Conservation (phyloP, 2,113 vertebrate genomes). For the Hemiscyllium ocellatum region DNA sequence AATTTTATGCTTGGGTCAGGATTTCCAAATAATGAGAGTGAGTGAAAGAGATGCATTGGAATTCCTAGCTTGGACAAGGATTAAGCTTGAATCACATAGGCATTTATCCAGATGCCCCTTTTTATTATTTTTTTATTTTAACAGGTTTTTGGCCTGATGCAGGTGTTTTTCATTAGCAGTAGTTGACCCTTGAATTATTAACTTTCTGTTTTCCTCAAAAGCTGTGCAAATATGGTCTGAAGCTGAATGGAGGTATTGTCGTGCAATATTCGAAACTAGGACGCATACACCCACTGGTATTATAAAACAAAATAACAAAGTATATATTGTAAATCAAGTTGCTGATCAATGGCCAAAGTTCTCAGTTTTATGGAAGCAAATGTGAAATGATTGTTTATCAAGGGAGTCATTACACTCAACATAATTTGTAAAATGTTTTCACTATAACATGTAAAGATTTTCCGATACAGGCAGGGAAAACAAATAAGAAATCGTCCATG, state of each 20-base stretch:
- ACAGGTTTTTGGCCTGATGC: conserved; percentile 42
- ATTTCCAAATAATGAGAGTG: conserved; percentile 24
- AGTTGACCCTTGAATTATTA: conserved; percentile 57
- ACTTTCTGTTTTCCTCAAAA: conserved; percentile 46
- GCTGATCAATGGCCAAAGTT: conserved; percentile 26
- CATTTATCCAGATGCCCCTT: conserved; percentile 13
- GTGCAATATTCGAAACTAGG: conserved; percentile 21
- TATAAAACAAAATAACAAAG: conserved; percentile 33
- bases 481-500: background rate
- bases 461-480: background rate
- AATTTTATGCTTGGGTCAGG: conserved; percentile 6
- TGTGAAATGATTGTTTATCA: background rate
- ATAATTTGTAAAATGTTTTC: background rate
- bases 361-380: conserved; percentile 29
- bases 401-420: background rate
- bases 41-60: conserved; percentile 21
- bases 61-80: conserved; percentile 12
- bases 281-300: background rate
- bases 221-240: background rate
- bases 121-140: conserved; percentile 24
- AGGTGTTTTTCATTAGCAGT: conserved; percentile 57
- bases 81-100: background rate
- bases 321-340: conserved; percentile 13
- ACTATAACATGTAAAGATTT: background rate
- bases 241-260: conserved; percentile 2